phyloP scores from a whole-genome alignment of 2,113 vertebrate genomes.

The Gymnorhina tibicen region DNA sequence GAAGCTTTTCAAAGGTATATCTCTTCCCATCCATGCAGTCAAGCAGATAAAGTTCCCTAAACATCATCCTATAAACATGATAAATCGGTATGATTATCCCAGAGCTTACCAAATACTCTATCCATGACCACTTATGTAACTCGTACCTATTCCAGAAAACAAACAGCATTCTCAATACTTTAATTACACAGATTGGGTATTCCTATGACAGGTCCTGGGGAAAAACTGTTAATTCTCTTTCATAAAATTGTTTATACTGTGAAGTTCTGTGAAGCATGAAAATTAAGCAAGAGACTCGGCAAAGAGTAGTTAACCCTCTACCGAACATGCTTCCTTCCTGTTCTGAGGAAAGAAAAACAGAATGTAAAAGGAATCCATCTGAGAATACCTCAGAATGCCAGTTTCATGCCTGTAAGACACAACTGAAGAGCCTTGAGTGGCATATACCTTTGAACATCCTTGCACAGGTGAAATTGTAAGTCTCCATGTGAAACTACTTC shows the following conservation, averaged over 20 bases:
- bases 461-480: background rate
- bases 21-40: background rate
- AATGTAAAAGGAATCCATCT: background rate
- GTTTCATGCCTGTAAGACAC: background rate
- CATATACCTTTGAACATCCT: background rate
- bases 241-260: background rate
- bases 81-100: background rate
- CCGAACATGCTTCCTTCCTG: background rate
- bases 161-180: background rate
- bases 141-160: background rate
- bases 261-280: background rate
- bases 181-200: background rate
- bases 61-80: background rate
- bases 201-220: background rate
- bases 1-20: background rate
- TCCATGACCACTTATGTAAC: background rate
- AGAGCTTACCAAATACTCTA: background rate
- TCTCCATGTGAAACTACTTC: background rate
- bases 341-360: background rate
- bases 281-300: background rate
- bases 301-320: background rate
- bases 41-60: background rate
- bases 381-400: background rate
- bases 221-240: background rate
- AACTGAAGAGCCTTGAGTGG: background rate